Percentiles rank a stretch among this genome's conserved stretches.
phyloP scores from a whole-genome alignment of 2,113 vertebrate species.

The Brachyhypopomus occidentalis region DNA sequence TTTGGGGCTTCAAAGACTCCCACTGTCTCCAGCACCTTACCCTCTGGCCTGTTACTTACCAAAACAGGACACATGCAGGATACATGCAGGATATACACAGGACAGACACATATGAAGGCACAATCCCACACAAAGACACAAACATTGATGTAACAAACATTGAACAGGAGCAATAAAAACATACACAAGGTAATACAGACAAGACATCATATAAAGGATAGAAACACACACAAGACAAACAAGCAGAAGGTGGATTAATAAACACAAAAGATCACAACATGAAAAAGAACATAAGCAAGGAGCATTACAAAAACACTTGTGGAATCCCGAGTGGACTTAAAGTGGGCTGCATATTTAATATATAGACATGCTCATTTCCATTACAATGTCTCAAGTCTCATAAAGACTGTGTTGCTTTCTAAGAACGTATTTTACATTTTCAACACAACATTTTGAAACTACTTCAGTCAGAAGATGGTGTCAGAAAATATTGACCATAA shows the following conservation, averaged over 20 bases:
- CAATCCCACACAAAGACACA: neutral
- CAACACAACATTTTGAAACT: too few species aligned
- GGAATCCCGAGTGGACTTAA: neutral
- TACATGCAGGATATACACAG: constrained; percentile 18
- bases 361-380: neutral
- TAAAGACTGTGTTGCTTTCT: neutral
- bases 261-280: constrained; percentile 14
- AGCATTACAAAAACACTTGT: neutral
- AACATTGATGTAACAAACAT: neutral
- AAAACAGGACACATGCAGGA: constrained; percentile 46
- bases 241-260: neutral
- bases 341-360: neutral
- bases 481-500: neutral
- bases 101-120: neutral
- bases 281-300: neutral
- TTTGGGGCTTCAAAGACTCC: constrained; percentile 86
- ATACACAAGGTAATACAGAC: neutral
- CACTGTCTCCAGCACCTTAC: constrained; percentile 86
- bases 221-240: neutral
- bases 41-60: constrained; percentile 80
- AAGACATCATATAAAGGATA: neutral
- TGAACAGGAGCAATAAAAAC: neutral
- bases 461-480: too few species aligned
- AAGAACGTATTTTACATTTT: too few species aligned
- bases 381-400: neutral